Evolutionary conservation across 2,888 invertebrate species (phyloP), one percentile per base, ranked within the genome.

Genomic region (Abrostola triplasia): DNA sequence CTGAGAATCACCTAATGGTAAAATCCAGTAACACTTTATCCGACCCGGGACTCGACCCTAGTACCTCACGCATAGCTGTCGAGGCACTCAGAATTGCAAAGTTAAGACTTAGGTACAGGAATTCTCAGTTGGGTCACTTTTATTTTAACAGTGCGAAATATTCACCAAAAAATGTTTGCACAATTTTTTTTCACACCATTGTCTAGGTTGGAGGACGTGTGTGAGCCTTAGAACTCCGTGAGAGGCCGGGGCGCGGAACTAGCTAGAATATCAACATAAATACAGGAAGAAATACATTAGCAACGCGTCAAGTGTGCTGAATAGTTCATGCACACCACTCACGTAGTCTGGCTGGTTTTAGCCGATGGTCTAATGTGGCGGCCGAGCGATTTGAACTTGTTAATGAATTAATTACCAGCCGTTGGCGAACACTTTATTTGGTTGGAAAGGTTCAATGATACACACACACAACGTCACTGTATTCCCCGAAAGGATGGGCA

Each of bases 291-390:
- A 85, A 87, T 84, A 86, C 86, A 87, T 88, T 88, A 88, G 82
- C 84, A 81, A 70, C 80, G 74, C 80, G 85, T 75, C 80, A 75
- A 79, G 80, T 52, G 84, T 79, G 67, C 85, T 88, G 88, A 82
- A 87, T 86, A 88, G 88, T 87, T 87, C 88, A 82, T 88, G 77
- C 76, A 86, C 87, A 84, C 88, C 88, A 82, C 87, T 87, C 80
- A 37, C 59, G 67, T 65, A 69, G 76, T 79, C 78, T 79, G 77
- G 63, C 52, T 58, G 13, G 63, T 64, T 67, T 66, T 62, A 59
- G 65, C 12, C 13, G 38, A 5, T 59, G 65, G 67, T 60, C 5
- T 36, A 50, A 5, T 0, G 0, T 10, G 0, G 1, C 35, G 6
- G 55, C 64, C 40, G 38, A 51, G 60, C 57, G 61, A 36, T 61